Evolutionary conservation across 1,140 invertebrate species (phyloP).

Genomic region (Drosophila sucinea): DNA sequence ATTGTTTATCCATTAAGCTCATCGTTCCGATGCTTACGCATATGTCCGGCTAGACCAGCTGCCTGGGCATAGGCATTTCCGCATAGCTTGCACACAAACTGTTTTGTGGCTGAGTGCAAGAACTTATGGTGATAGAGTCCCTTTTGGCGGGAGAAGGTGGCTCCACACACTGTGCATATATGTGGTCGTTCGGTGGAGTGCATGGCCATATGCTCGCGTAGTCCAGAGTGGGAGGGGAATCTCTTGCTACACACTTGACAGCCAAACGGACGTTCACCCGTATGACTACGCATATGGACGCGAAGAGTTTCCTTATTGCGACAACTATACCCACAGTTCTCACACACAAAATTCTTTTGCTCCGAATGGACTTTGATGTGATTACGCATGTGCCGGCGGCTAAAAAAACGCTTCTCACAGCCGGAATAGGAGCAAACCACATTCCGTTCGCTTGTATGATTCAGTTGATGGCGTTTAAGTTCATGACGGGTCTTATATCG

Average conservation of each 20-base stretch:
- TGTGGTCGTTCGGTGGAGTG: slow-evolving; percentile 91
- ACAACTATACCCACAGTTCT: slow-evolving; percentile 76
- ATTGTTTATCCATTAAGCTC: slow-evolving; percentile 47
- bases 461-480: slow-evolving; percentile 63
- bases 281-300: slow-evolving; percentile 92
- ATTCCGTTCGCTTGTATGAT: slow-evolving; percentile 66
- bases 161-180: slow-evolving; percentile 89
- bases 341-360: slow-evolving; percentile 77
- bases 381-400: slow-evolving; percentile 63
- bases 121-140: slow-evolving; percentile 84
- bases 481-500: slow-evolving; percentile 69
- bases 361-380: slow-evolving; percentile 72
- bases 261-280: slow-evolving; percentile 91
- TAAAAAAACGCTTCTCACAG: slow-evolving; percentile 71
- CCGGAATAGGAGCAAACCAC: slow-evolving; percentile 63
- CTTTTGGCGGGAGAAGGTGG: slow-evolving; percentile 93
- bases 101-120: slow-evolving; percentile 71
- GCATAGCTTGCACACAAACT: slow-evolving; percentile 76
- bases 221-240: slow-evolving; percentile 87
- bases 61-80: slow-evolving; percentile 78
- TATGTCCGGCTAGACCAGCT: slow-evolving; percentile 77
- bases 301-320: slow-evolving; percentile 94
- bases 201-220: slow-evolving; percentile 86
- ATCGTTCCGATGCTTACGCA: slow-evolving; percentile 83
- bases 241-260: slow-evolving; percentile 89